phyloP scores from a whole-genome alignment of 2,888 invertebrate genomes.

The Agriopis marginaria region DNA sequence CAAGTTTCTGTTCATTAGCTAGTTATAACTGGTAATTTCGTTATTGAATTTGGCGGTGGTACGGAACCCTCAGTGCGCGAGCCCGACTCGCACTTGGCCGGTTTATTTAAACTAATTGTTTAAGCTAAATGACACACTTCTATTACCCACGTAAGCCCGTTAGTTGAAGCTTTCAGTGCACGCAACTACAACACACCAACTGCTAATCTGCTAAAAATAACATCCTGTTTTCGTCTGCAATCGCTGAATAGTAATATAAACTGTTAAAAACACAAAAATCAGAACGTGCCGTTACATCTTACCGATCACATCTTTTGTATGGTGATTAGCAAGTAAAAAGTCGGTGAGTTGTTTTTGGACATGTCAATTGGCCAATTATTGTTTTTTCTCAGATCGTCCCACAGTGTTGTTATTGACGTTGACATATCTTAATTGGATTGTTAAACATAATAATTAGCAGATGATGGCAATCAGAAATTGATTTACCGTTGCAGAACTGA shows the following conservation, averaged over 20 bases:
- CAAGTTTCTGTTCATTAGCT: too few relatives aligned
- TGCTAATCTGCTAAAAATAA: conserved; percentile 33
- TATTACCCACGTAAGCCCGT: background rate
- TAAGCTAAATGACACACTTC: background rate
- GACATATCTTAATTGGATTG: conserved; percentile 74
- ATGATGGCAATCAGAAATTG: conserved; percentile 49
- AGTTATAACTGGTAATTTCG: too few relatives aligned
- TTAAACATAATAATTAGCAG: conserved; percentile 69
- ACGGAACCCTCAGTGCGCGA: too few relatives aligned
- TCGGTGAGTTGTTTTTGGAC: conserved; percentile 55
- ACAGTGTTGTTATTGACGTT: conserved; percentile 67
- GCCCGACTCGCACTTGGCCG: too few relatives aligned
- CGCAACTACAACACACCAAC: conserved; percentile 7
- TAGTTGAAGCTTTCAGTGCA: conserved; percentile 5
- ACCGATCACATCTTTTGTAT: conserved; percentile 23
- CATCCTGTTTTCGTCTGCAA: conserved; percentile 36
- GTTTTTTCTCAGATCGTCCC: conserved; percentile 47
- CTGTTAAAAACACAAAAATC: conserved; percentile 25
- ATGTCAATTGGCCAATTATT: conserved; percentile 49
- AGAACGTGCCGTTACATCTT: conserved; percentile 55
- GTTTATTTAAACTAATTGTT: background rate
- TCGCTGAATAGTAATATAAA: conserved; percentile 25
- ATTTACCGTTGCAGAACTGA: conserved; percentile 50
- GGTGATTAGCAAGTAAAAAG: conserved; percentile 52
- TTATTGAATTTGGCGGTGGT: too few relatives aligned